Evolutionary conservation across 2,888 invertebrate genomes (phyloP), one percentile per base, ranked within the genome.

Genomic region (Xestia rhomboidea): DNA sequence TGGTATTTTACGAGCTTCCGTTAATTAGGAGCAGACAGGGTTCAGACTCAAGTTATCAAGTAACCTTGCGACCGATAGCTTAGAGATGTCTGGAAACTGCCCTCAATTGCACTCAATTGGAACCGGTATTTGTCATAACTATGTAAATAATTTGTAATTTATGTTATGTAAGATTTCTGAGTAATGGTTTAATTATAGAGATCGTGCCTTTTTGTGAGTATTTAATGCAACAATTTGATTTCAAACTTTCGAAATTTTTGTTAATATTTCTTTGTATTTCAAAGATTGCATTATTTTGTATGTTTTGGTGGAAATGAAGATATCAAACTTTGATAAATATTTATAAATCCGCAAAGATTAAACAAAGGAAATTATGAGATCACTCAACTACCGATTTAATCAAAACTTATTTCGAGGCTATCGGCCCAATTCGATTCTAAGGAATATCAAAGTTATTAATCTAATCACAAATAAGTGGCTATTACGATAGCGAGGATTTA

Each of bases 21-120:
- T 70, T 88, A 84, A 84, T 85, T 77, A 77, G 81, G 64, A 75
- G 66, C 76, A 84, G 87, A 87, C 84, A 68, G 78, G 66, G 84
- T 87, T 82, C 86, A 88, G 83, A 87, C 87, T 27, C 63, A 51
- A 73, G 87, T 89, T 91, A 91, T 89, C 90, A 27, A 38, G 66
- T 77, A 74, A 89, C 89, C 88, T 88, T 89, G 84, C 72, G 85
- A 82, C 73, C 68, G 76, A 44, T 67, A 70, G 46, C 77, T 81
- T 70, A 63, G 77, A 54, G 30, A 73, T 73, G 82, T 76, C 76
- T 78, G 73, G 78, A 70, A 66, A 72, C 67, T 46, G 67, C 71
- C 69, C 64, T 49, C 15, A 27, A n/a, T 54, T 51, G 51, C 38
- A 66, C 62, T 80, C 63, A 76, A 75, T 77, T 72, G 70, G 68